A percentile compares a stretch with the other conserved stretches of the same genome.
phyloP scores from a whole-genome alignment of 2,113 vertebrate species.

The Condylura cristata region DNA sequence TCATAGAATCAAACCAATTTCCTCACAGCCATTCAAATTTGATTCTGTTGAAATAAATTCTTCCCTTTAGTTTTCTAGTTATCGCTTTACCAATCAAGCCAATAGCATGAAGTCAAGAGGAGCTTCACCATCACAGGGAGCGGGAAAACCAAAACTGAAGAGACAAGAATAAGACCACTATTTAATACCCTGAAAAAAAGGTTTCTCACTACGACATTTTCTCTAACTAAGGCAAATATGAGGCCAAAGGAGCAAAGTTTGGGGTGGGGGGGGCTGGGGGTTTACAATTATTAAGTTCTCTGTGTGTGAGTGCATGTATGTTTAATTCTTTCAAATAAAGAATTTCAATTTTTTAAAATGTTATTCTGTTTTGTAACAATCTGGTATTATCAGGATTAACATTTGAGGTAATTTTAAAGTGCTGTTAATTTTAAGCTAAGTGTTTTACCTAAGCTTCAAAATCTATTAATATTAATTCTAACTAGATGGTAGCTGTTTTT shows the following conservation, averaged over 20 bases:
- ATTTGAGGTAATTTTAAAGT: not conserved
- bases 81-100: not conserved
- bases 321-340: not conserved
- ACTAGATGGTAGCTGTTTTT: not conserved
- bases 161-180: not conserved
- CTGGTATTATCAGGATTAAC: not conserved
- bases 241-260: not conserved
- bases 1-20: not conserved
- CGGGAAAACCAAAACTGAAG: not conserved
- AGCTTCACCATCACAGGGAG: not conserved
- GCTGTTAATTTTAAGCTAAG: not conserved
- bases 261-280: not conserved
- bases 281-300: not conserved
- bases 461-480: constrained; percentile 16
- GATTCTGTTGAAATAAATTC: not conserved
- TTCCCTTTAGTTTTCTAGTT: not conserved
- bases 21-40: not conserved
- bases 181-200: not conserved
- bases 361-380: not conserved
- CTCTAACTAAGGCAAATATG: not conserved
- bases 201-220: not conserved
- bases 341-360: not conserved
- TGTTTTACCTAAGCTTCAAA: not conserved
- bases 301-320: too few relatives aligned
- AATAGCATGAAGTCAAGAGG: not conserved